Percentiles rank a stretch among this genome's conserved stretches.
Conservation (phyloP, 2,113 vertebrate species). For the Varanus komodoensis region DNA sequence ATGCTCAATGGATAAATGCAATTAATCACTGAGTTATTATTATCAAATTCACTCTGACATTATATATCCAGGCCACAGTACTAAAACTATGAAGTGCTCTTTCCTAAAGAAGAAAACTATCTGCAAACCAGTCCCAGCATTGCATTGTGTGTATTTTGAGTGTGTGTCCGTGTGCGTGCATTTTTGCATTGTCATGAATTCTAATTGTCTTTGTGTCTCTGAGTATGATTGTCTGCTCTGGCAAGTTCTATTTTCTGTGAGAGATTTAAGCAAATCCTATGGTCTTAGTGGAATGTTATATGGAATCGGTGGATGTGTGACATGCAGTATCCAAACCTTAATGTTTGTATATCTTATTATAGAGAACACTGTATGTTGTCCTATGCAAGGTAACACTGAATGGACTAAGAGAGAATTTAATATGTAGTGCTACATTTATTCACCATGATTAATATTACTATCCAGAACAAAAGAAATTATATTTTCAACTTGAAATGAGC, state of each 20-base stretch:
- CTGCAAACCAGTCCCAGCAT: conserved; percentile 25
- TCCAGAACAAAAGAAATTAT: not conserved
- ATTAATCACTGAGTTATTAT: not conserved
- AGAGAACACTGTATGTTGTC: conserved; percentile 45
- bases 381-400: not conserved
- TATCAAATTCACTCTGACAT: not conserved
- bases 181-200: conserved; percentile 67
- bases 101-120: not conserved
- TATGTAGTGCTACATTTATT: conserved; percentile 1
- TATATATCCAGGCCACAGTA: not conserved
- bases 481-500: not conserved
- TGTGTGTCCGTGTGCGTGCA: no score
- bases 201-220: conserved; percentile 69
- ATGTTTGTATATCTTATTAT: conserved; percentile 17
- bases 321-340: not conserved
- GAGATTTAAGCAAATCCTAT: conserved; percentile 67
- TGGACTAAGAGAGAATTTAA: not conserved
- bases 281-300: conserved; percentile 59
- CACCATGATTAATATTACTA: conserved; percentile 1
- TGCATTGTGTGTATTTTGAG: not conserved
- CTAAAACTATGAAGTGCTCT: not conserved
- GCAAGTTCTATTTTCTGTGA: conserved; percentile 69
- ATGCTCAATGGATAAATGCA: conserved; percentile 1
- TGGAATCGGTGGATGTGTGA: not conserved
- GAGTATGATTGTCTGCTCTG: conserved; percentile 70